Evolutionary conservation across 2,888 invertebrate species (phyloP).

Genomic region (Sphecodes monilicornis): DNA sequence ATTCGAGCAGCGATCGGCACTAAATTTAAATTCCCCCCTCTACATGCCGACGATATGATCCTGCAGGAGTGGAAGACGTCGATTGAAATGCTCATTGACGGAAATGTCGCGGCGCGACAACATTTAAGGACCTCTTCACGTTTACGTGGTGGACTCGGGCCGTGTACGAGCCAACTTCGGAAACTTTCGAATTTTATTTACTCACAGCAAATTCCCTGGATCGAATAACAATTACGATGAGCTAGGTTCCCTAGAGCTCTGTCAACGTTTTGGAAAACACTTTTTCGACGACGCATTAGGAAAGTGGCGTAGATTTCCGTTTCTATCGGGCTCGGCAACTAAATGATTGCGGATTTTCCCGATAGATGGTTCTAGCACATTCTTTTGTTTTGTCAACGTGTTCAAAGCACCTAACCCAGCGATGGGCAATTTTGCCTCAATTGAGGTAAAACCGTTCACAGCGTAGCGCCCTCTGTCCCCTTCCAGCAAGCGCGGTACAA

Average conservation of each 20-base stretch:
- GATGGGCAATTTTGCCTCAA: no score
- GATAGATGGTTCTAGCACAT: no score
- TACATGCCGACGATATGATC: slow-evolving; percentile 59
- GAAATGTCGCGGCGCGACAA: slow-evolving; percentile 50
- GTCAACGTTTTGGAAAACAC: slow-evolving; percentile 14
- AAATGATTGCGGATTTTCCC: no score
- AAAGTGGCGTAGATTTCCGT: no score
- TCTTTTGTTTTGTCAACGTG: no score
- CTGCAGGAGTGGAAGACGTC: slow-evolving; percentile 41
- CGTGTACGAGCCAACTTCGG: slow-evolving; percentile 14
- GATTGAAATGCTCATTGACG: slow-evolving; percentile 65
- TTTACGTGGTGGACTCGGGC: slow-evolving; percentile 38
- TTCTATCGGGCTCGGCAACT: no score
- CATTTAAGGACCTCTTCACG: slow-evolving; percentile 57
- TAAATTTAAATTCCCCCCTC: slow-evolving; percentile 63
- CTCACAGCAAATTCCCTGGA: slow-evolving; percentile 28
- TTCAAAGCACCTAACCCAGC: no score
- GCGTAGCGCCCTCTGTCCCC: no score
- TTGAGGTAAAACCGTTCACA: no score
- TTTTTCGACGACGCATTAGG: not conserved
- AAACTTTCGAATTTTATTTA: slow-evolving; percentile 55
- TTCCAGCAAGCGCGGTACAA: no score
- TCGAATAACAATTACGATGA: slow-evolving; percentile 55
- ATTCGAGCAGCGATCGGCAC: slow-evolving; percentile 25
- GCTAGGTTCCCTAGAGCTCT: slow-evolving; percentile 11